Base-by-base conservation (phyloP, 2,888 invertebrate species). In the Thumatha senex region DNA sequence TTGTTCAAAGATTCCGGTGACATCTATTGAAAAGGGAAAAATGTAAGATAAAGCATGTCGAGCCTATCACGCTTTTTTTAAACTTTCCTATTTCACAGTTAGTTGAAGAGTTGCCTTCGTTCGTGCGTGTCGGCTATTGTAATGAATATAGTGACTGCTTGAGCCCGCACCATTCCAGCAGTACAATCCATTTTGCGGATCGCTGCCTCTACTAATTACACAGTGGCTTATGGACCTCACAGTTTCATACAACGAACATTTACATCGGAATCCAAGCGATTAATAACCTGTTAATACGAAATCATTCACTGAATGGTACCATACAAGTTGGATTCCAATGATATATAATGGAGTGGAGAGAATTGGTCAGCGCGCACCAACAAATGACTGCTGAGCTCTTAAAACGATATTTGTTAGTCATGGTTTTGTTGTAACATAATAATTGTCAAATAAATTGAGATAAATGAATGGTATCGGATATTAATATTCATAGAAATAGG, bases 131-230 rank as follows among this genome's bases (percentile, higher is more conserved):
- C 66, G 55, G 15, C 57, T 49, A 68, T 70, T 74, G 65, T 71
- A 68, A 64, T 61, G 54, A 2, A 5, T 50, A 51, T 56, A 39
- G 58, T 58, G 63, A 63, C 62, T 44, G 67, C 63, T 33, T 44
- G 38, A 62, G 47, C 40, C 41, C 57, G 63, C 66, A 60, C 56
- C 42, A 46, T 70, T 67, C 71, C 74, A 75, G 61, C 66, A 68
- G 65, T 65, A 63, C 66, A 70, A 65, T 64, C 72, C 63, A 88
- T 88, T 89, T 84, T 82, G 78, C 84, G 84, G 80, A 72, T 82
- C 78, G 73, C 71, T 84, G 84, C 77, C 56, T 68, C 47, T 78
- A 57, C 70, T 89, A 87, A 89, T 87, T 84, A 77, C 74, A 54
- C 62, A 61, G 59, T 63, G 67, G 67, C 66, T 74, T 67, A 73